Percentiles rank a stretch among this genome's conserved stretches.
Conservation (phyloP, 1,140 invertebrate genomes). For the Drosophila nigromelanica region DNA sequence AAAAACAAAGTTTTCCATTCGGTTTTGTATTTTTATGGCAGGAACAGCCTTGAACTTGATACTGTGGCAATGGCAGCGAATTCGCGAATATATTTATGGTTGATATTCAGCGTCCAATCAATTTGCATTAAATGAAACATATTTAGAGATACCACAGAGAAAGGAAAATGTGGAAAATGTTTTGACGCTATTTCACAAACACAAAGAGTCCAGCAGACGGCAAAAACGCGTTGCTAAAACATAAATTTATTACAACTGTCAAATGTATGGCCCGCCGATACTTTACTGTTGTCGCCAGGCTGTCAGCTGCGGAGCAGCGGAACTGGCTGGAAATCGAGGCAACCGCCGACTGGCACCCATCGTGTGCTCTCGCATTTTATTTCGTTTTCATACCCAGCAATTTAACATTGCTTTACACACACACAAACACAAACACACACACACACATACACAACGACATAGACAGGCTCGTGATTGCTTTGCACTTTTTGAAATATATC, state of each 20-base stretch:
- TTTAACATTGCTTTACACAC: conserved; percentile 38
- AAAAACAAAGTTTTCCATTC: conserved; percentile 8
- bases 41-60: conserved; percentile 40
- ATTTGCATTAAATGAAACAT: conserved; percentile 74
- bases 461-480: conserved; percentile 69
- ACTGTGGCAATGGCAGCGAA: conserved; percentile 54
- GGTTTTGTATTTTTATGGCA: conserved; percentile 4
- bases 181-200: conserved; percentile 62
- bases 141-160: conserved; percentile 38
- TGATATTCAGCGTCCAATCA: conserved; percentile 73
- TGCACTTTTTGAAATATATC: conserved; percentile 70
- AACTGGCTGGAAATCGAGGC: conserved; percentile 25
- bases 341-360: conserved; percentile 4
- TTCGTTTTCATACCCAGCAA: conserved; percentile 47
- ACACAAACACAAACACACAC: conserved; percentile 14
- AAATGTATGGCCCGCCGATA: conserved; percentile 59
- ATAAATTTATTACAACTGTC: conserved; percentile 79
- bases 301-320: conserved; percentile 21
- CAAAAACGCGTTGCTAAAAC: conserved; percentile 49
- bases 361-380: conserved; percentile 54
- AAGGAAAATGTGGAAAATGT: conserved; percentile 49
- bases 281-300: conserved; percentile 60
- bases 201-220: conserved; percentile 22
- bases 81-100: conserved; percentile 70
- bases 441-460: conserved; percentile 2